Conservation (phyloP, 2,888 invertebrate species). For the Pasiphila rectangulata region DNA sequence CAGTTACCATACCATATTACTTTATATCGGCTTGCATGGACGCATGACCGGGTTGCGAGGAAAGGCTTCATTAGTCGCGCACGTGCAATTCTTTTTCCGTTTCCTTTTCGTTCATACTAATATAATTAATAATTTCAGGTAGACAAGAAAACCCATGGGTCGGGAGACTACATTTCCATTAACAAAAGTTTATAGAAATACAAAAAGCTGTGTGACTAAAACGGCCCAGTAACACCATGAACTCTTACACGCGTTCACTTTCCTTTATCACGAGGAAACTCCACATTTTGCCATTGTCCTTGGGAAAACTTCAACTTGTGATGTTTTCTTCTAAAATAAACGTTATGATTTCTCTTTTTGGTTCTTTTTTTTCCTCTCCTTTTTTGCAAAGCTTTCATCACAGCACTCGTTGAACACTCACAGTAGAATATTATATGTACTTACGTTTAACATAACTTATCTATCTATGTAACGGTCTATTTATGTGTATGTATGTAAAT, state of each 20-base stretch:
- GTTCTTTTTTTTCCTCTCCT: slow-evolving; percentile 69
- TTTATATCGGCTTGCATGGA: slow-evolving; percentile 48
- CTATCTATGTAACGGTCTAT: slow-evolving; percentile 42
- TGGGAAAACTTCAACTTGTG: slow-evolving; percentile 30
- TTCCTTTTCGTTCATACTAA: slow-evolving; percentile 74
- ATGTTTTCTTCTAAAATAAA: slow-evolving; percentile 60
- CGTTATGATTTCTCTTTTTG: slow-evolving; percentile 64
- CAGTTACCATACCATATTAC: slow-evolving; percentile 33
- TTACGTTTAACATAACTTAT: slow-evolving; percentile 50
- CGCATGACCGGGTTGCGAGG: slow-evolving; percentile 50
- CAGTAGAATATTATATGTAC: slow-evolving; percentile 61
- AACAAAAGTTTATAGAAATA: slow-evolving; percentile 60
- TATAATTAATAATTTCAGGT: slow-evolving; percentile 80
- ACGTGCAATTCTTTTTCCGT: slow-evolving; percentile 53
- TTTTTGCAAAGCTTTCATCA: slow-evolving; percentile 76
- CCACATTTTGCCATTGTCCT: slow-evolving; percentile 24
- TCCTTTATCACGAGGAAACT: slow-evolving; percentile 31
- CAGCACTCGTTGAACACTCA: slow-evolving; percentile 78
- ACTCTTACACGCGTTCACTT: slow-evolving; percentile 41
- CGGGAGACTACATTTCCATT: slow-evolving; percentile 75
- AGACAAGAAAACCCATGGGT: slow-evolving; percentile 76
- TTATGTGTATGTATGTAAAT: slow-evolving; percentile 34
- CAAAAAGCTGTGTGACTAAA: slow-evolving; percentile 63
- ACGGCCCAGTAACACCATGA: slow-evolving; percentile 56
- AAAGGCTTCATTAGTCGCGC: slow-evolving; percentile 55